Evolutionary conservation across 2,888 invertebrate genomes (phyloP), one percentile per base, ranked within the genome.

Genomic region (Drosophila borborema): DNA sequence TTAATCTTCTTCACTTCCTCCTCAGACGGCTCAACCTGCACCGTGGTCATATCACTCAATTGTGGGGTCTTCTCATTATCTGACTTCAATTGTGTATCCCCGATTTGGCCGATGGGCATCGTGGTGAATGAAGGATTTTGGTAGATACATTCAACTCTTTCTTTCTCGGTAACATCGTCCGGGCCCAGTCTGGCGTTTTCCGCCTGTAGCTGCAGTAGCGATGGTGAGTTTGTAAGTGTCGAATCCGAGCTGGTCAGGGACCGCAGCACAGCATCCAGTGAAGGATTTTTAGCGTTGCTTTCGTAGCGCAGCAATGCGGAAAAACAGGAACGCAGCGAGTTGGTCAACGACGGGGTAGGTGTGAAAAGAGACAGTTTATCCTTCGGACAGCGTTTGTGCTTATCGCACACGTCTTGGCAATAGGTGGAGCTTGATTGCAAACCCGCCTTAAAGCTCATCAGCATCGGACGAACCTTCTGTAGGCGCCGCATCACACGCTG

Each of bases 331-430:
- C 10, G 20, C 12, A 46, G 2, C 3, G 20, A 12, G 10, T 2
- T 12, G 45, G 12, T 20, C 5, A 20, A 2, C 10, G 46, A 28
- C 8, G 8, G 46, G 9, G 1, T 5, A 1, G 48, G n/a, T 4
- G 16, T 28, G 3, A 3, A 31, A 1, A 16, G 0, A 28, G 5
- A 1, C 4, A 8, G n/a, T 4, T n/a, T 10, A 2, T 4, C 6
- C 14, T 7, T 14, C 23, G 3, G 18, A 6, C 1, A n/a, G 54
- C 18, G 31, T 3, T 14, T 41, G n/a, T 2, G 7, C 12, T 9
- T 38, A 16, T 38, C 16, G 8, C 20, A 1, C 16, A 2, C 6
- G 0, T 55, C 3, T 3, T 18, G 10, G 55, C 23, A 5, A 2
- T 16, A 20, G 20, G 14, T 23, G 9, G 10, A 1, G 6, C 6